A percentile compares a stretch with the other conserved stretches of the same genome.
These are phyloP conservation scores for Pocillopora meandrina DNA, from an alignment of 92 coral and sea anemone genomes.

Conservation along the genomic window DNA sequence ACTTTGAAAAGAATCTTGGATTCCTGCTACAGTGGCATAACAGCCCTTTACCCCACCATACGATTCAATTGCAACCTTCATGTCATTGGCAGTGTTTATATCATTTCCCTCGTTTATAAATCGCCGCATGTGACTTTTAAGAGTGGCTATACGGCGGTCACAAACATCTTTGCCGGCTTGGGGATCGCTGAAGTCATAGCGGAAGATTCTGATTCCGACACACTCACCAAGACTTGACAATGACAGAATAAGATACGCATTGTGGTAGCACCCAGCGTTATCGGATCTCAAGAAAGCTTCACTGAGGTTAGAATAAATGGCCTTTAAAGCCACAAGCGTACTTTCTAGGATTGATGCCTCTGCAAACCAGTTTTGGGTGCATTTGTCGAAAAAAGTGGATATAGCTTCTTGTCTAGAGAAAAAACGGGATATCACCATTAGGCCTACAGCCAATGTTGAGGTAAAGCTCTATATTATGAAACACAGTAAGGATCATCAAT, in stretches of 20 bases:
- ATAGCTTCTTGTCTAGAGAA: constrained; percentile 26
- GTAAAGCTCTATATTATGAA: neutral
- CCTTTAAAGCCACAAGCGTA: neutral
- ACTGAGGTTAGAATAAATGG: neutral
- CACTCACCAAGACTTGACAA: constrained; percentile 13
- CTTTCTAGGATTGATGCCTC: constrained; percentile 21
- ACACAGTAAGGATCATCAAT: neutral
- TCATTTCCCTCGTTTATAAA: constrained; percentile 28
- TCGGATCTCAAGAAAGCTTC: constrained; percentile 4
- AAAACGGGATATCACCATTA: constrained; percentile 2
- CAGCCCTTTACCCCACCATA: constrained; percentile 44
- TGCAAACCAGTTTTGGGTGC: constrained; percentile 22
- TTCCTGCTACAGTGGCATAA: constrained; percentile 17
- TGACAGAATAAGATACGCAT: constrained; percentile 19
- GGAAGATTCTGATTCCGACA: constrained; percentile 11
- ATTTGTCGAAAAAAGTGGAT: constrained; percentile 16
- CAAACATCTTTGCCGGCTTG: constrained; percentile 14
- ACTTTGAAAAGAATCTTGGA: constrained; percentile 10
- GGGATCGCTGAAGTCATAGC: constrained; percentile 11
- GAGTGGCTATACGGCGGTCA: constrained; percentile 27
- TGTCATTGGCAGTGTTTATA: constrained; percentile 25
- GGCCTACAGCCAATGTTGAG: neutral
- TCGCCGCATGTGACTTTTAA: constrained; percentile 31
- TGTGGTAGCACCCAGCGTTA: constrained; percentile 21
- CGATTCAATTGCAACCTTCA: constrained; percentile 31